phyloP scores from a whole-genome alignment of 53 echinoderm and acorn worm species.

The Holothuria scabra region DNA sequence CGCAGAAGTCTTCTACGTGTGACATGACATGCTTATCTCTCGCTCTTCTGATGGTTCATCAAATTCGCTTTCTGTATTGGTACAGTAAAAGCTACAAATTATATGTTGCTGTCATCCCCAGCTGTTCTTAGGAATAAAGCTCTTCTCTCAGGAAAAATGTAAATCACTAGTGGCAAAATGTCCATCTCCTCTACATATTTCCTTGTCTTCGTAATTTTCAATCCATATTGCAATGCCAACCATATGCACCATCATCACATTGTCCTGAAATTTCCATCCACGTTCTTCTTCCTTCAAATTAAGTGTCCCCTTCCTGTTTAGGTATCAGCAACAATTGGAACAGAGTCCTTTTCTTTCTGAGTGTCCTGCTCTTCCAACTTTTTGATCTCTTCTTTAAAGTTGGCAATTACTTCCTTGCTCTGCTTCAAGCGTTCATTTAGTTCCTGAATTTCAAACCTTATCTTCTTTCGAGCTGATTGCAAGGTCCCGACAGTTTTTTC shows the following conservation, averaged over 20 bases:
- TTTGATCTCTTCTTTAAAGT: constrained; percentile 96
- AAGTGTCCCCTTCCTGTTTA: neutral
- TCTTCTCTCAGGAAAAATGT: too few relatives aligned
- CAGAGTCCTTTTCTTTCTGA: constrained; percentile 59
- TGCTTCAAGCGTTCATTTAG: constrained; percentile 93
- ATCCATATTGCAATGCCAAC: too few relatives aligned
- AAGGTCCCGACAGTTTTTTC: constrained; percentile 78
- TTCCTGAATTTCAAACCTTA: constrained; percentile 93
- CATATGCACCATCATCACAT: too few relatives aligned
- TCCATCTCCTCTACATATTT: neutral
- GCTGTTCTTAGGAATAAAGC: too few relatives aligned
- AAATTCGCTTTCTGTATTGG: too few relatives aligned
- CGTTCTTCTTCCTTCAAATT: neutral
- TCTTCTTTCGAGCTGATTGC: constrained; percentile 96
- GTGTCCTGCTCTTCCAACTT: constrained; percentile 91
- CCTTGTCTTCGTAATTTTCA: neutral
- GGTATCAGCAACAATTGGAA: too few relatives aligned
- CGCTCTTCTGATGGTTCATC: too few relatives aligned
- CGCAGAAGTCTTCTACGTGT: too few relatives aligned
- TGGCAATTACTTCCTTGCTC: constrained; percentile 93
- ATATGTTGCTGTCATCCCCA: too few relatives aligned
- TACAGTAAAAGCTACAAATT: too few relatives aligned
- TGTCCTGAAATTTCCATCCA: neutral
- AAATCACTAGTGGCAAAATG: neutral
- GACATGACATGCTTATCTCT: too few relatives aligned